Evolutionary conservation across 2,888 invertebrate species (phyloP).

Genomic region (Coenonympha arcania): DNA sequence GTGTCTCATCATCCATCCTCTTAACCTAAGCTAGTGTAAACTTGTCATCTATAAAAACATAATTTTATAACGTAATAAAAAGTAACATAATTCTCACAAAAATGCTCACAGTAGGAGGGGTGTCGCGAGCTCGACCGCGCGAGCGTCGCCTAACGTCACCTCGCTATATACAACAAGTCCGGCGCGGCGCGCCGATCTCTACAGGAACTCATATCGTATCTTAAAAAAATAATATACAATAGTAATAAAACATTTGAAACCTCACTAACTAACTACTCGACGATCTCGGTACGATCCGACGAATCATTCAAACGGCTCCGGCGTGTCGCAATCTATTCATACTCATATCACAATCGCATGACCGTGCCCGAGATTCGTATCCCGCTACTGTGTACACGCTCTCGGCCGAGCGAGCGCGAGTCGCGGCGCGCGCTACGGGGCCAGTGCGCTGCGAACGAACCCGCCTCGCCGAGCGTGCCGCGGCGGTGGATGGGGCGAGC

Average conservation of each 20-base stretch:
- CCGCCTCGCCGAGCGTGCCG: slow-evolving; percentile 56
- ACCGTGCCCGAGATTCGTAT: slow-evolving; percentile 72
- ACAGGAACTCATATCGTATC: slow-evolving; percentile 75
- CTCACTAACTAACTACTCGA: slow-evolving; percentile 74
- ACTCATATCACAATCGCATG: slow-evolving; percentile 74
- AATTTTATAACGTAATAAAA: slow-evolving; percentile 62
- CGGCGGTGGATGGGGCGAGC: slow-evolving; percentile 54
- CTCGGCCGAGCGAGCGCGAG: slow-evolving; percentile 49
- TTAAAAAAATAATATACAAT: slow-evolving; percentile 71
- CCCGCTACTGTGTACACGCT: slow-evolving; percentile 74
- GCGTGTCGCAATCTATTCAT: slow-evolving; percentile 72
- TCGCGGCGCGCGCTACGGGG: slow-evolving; percentile 35
- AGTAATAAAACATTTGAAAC: slow-evolving; percentile 74
- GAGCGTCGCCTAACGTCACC: slow-evolving; percentile 47
- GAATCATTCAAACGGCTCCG: slow-evolving; percentile 69
- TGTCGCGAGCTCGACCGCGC: slow-evolving; percentile 51
- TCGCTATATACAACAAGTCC: slow-evolving; percentile 70
- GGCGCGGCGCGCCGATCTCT: slow-evolving; percentile 43
- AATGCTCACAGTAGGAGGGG: slow-evolving; percentile 71
- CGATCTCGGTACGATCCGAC: slow-evolving; percentile 68
- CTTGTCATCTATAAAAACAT: slow-evolving; percentile 66
- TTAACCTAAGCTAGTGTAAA: slow-evolving; percentile 74
- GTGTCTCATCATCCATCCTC: slow-evolving; percentile 73
- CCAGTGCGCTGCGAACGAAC: slow-evolving; percentile 44
- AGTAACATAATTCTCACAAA: slow-evolving; percentile 72